phyloP scores from a whole-genome alignment of 2,797 vertebrate species.

The Allobates femoralis region DNA sequence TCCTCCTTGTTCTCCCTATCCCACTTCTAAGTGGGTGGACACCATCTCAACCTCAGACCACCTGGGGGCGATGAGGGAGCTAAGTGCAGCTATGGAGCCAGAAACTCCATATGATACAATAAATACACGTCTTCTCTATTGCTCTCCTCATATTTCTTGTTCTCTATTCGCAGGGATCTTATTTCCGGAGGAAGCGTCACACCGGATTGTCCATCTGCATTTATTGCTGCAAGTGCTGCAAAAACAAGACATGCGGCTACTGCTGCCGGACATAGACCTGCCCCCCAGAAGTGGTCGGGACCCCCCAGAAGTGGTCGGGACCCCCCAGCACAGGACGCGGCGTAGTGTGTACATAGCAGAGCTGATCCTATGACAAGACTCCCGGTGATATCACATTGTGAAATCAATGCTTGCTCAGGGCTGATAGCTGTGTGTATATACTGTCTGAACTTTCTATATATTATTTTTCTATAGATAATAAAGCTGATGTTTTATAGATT shows the following conservation, averaged over 20 bases:
- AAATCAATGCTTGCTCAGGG: too few relatives aligned
- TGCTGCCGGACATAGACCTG: conserved; percentile 34
- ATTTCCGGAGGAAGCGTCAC: background rate
- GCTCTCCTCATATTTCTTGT: background rate
- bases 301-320: background rate
- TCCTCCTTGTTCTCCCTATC: too few relatives aligned
- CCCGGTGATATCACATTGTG: too few relatives aligned
- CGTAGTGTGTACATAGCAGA: background rate
- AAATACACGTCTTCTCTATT: too few relatives aligned
- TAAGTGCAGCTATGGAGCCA: too few relatives aligned
- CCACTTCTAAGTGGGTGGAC: too few relatives aligned
- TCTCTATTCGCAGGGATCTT: background rate
- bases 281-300: background rate
- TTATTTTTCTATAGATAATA: background rate
- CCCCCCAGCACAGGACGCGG: too few relatives aligned
- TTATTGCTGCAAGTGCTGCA: conserved; percentile 49
- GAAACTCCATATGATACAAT: too few relatives aligned
- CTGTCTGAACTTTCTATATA: background rate
- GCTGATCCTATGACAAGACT: too few relatives aligned
- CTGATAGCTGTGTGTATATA: background rate
- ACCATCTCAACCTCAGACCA: too few relatives aligned
- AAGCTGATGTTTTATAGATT: background rate
- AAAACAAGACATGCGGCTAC: conserved; percentile 1
- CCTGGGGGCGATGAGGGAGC: too few relatives aligned
- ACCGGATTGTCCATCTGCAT: background rate